Evolutionary conservation across 2,888 invertebrate genomes (phyloP).

Genomic region (Apamea epomidion): DNA sequence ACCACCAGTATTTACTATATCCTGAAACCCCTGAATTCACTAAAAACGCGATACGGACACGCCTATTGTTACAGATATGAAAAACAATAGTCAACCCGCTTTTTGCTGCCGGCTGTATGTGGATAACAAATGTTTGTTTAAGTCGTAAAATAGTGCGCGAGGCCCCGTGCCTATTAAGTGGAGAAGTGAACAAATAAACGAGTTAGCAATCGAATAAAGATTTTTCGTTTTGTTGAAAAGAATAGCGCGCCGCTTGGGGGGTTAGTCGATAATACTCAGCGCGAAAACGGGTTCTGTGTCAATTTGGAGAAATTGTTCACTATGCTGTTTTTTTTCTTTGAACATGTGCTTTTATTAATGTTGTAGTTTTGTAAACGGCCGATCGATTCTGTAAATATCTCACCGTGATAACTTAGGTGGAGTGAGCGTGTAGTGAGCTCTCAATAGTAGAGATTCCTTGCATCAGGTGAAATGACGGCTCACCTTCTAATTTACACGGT

Average conservation of each 20-base stretch:
- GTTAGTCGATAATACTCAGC: constrained; percentile 12
- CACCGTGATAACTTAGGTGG: neutral
- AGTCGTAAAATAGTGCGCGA: constrained; percentile 67
- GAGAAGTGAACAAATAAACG: constrained; percentile 70
- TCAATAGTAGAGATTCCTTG: neutral
- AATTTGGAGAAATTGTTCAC: constrained; percentile 21
- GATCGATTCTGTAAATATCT: too few species aligned
- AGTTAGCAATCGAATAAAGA: constrained; percentile 37
- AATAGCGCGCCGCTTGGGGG: neutral
- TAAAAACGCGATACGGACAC: constrained; percentile 1
- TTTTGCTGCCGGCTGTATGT: constrained; percentile 55
- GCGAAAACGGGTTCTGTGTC: neutral
- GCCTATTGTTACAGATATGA: constrained; percentile 27
- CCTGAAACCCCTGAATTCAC: constrained; percentile 5
- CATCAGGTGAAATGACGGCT: neutral
- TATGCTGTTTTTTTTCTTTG: neutral
- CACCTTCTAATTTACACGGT: neutral
- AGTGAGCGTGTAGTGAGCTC: neutral
- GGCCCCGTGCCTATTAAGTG: constrained; percentile 64
- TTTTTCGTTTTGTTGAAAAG: constrained; percentile 58
- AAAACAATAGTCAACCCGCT: constrained; percentile 46
- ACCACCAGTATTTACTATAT: neutral
- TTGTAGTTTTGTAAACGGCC: neutral
- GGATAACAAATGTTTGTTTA: constrained; percentile 68
- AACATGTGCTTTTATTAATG: neutral